Percentiles rank a stretch among this genome's conserved stretches.
Evolutionary conservation across 2,797 vertebrate genomes (phyloP).

Genomic region (Gila robusta): DNA sequence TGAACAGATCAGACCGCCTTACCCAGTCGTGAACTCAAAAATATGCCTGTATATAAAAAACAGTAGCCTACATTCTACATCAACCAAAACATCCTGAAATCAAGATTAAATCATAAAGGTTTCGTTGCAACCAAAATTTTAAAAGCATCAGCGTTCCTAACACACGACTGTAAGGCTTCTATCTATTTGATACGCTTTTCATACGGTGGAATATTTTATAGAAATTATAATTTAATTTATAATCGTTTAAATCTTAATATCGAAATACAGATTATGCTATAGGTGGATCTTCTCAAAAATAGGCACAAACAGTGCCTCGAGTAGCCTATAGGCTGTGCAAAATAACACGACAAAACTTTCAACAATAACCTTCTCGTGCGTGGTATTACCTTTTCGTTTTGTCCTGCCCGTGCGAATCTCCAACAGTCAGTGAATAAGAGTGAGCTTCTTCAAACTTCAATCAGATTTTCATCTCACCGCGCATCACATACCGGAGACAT

Average conservation of each 20-base stretch:
- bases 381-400: constrained; percentile 44
- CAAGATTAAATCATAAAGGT: not conserved
- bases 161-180: not conserved
- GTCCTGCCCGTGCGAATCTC: not conserved
- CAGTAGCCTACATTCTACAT: not conserved
- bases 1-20: not conserved
- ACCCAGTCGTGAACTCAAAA: not conserved
- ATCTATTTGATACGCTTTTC: not conserved
- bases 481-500: not conserved
- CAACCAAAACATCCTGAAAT: not conserved
- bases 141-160: not conserved
- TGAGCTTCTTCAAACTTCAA: constrained; percentile 47
- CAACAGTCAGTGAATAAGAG: constrained; percentile 14
- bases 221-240: not conserved
- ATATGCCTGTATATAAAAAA: not conserved
- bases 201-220: not conserved
- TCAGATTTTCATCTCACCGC: not conserved
- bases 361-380: not conserved
- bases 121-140: not conserved
- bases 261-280: not conserved
- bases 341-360: constrained; percentile 47
- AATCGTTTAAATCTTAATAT: not conserved
- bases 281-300: not conserved
- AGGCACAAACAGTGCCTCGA: not conserved
- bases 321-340: not conserved